phyloP scores from a whole-genome alignment of 1,140 invertebrate genomes.

The Octopus sinensis region DNA sequence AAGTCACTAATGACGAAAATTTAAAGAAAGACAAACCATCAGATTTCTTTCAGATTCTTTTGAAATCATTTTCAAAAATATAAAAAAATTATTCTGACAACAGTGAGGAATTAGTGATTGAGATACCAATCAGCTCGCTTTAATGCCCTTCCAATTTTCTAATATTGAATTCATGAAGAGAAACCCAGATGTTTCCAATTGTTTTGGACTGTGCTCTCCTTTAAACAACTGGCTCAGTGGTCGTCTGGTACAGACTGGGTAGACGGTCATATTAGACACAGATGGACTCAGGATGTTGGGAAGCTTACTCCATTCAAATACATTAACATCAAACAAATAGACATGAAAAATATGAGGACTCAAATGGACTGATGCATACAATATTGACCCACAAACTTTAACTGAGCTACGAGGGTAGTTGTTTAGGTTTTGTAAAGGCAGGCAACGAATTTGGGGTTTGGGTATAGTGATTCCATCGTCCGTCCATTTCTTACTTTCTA shows the following conservation, averaged over 20 bases:
- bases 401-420: neutral
- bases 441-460: neutral
- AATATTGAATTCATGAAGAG: neutral
- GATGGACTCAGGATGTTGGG: neutral
- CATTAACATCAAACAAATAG: neutral
- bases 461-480: neutral
- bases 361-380: neutral
- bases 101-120: too few relatives aligned
- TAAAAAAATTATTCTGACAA: too few relatives aligned
- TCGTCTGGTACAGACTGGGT: neutral
- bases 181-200: neutral
- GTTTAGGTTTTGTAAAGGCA: neutral
- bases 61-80: too few relatives aligned
- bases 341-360: neutral
- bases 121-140: neutral
- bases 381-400: neutral
- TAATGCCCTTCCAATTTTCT: neutral
- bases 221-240: neutral
- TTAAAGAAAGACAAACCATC: too few relatives aligned
- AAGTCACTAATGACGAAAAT: too few relatives aligned
- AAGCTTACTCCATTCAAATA: neutral
- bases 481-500: neutral
- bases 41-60: too few relatives aligned
- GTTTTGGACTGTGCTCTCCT: neutral
- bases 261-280: neutral